phyloP scores from a whole-genome alignment of 2,888 invertebrate genomes.

The Cecidostiba fungosa region DNA sequence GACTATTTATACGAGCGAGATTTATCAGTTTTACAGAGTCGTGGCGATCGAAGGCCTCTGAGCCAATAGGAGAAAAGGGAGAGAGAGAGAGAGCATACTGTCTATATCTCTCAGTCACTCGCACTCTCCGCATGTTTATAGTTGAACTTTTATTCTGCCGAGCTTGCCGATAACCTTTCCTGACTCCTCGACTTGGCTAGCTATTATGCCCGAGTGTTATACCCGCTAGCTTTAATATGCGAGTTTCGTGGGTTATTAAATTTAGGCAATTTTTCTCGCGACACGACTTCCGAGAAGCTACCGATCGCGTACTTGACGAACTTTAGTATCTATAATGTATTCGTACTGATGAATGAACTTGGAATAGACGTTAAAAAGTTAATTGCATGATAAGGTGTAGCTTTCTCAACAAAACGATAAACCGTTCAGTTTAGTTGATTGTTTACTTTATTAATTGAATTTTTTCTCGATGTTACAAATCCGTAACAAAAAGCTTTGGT shows the following conservation, averaged over 20 bases:
- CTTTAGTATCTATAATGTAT: background rate
- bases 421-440: too few relatives aligned
- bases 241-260: background rate
- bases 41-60: conserved; percentile 65
- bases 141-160: conserved; percentile 73
- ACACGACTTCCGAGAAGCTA: background rate
- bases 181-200: conserved; percentile 64
- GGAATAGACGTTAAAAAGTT: too few relatives aligned
- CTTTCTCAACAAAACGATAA: too few relatives aligned
- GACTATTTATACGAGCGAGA: conserved; percentile 73
- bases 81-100: conserved; percentile 62
- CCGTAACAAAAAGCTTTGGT: too few relatives aligned
- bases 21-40: conserved; percentile 66
- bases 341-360: too few relatives aligned
- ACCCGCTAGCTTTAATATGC: background rate
- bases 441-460: too few relatives aligned
- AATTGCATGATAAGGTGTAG: too few relatives aligned
- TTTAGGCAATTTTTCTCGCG: background rate
- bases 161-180: conserved; percentile 72
- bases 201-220: background rate
- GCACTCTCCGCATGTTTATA: conserved; percentile 25
- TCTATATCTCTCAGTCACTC: conserved; percentile 46
- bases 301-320: too few relatives aligned
- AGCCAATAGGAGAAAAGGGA: conserved; percentile 69
- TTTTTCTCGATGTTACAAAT: too few relatives aligned